A percentile compares a stretch with the other conserved stretches of the same genome.
Evolutionary conservation across 2,888 invertebrate species (phyloP).

Genomic region (Caenorhabditis parvicauda): DNA sequence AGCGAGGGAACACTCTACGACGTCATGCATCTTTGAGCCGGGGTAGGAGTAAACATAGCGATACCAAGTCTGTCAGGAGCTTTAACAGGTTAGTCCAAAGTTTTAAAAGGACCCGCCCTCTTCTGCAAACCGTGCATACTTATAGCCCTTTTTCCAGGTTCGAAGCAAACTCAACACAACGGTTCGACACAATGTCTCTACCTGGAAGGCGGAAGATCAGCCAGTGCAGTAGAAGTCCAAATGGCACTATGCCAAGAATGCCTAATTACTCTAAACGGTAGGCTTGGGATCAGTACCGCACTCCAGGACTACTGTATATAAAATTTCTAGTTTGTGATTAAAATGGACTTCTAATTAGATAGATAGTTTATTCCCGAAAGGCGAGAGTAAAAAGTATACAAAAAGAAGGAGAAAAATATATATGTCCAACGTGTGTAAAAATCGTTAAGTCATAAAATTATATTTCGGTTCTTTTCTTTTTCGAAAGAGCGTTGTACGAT

Average conservation of each 20-base stretch:
- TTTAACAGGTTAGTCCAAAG: constrained; percentile 31
- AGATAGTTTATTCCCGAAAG: no score
- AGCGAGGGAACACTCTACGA: constrained; percentile 51
- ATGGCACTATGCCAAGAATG: constrained; percentile 36
- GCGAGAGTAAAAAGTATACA: no score
- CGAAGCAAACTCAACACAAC: constrained; percentile 12
- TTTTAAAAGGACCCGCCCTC: no score
- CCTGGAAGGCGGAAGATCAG: constrained; percentile 49
- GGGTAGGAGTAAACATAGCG: constrained; percentile 27
- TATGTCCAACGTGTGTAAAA: no score
- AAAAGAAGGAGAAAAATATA: no score
- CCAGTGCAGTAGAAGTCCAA: constrained; percentile 36
- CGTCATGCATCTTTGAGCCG: constrained; percentile 52
- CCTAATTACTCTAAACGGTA: constrained; percentile 32
- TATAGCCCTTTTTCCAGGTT: no score
- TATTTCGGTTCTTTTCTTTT: constrained; percentile 4
- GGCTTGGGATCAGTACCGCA: background rate
- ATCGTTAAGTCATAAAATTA: no score
- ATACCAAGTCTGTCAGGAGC: constrained; percentile 56
- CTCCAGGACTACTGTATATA: no score
- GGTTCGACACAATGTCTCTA: constrained; percentile 55
- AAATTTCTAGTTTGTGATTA: no score
- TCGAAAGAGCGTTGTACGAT: no score
- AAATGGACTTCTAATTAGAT: no score
- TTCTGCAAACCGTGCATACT: no score